These are phyloP conservation scores for Sitta europaea DNA, from an alignment of 2,113 vertebrate genomes.

Conservation along the genomic window DNA sequence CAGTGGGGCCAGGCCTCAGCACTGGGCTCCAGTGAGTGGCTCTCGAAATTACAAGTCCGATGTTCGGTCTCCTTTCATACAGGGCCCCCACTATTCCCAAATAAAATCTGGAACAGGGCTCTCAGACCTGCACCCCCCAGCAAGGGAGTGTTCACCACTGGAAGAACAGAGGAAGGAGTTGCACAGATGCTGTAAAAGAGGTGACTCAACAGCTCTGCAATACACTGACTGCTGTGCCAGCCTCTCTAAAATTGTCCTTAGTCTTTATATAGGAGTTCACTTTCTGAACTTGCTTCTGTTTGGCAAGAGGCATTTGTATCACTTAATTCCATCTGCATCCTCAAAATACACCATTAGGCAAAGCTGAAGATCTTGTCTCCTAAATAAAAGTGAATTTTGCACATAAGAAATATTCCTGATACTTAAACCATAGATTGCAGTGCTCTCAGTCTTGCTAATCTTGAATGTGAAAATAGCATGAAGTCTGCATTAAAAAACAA, in stretches of 20 bases:
- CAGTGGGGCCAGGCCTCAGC: fast-evolving
- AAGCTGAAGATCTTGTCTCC: background rate
- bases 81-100: background rate
- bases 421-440: background rate
- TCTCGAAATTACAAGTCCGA: background rate
- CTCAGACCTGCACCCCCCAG: background rate
- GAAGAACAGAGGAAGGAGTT: background rate
- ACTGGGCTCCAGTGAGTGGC: fast-evolving
- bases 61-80: background rate
- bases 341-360: background rate
- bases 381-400: background rate
- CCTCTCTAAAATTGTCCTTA: background rate
- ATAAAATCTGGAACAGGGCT: background rate
- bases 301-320: background rate
- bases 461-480: background rate
- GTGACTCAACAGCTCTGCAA: background rate
- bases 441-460: background rate
- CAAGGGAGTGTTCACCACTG: fast-evolving
- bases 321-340: background rate
- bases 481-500: background rate
- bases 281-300: background rate
- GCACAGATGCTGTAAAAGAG: background rate
- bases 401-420: background rate
- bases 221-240: background rate
- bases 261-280: background rate